These are phyloP conservation scores for Raja brachyura DNA, from an alignment of 2,113 vertebrate species.

Conservation along the genomic window DNA sequence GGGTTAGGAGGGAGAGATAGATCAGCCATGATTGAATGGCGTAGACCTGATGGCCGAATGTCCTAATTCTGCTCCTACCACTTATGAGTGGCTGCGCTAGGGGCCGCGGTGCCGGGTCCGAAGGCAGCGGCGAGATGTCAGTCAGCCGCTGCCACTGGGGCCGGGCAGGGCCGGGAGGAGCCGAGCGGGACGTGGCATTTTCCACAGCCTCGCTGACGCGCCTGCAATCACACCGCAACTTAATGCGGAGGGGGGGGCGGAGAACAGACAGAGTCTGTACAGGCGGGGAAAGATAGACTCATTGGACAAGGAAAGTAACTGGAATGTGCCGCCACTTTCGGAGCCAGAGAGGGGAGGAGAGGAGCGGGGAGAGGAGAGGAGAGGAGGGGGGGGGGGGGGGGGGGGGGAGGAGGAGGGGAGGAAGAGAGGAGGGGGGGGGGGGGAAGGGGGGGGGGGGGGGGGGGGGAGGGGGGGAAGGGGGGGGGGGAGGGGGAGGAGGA, in stretches of 20 bases:
- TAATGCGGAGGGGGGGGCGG: background rate
- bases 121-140: background rate
- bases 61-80: no score
- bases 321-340: no score
- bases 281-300: background rate
- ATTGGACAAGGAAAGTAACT: background rate
- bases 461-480: background rate
- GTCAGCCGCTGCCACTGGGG: background rate
- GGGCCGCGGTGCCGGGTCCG: background rate
- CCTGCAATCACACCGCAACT: background rate
- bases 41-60: no score
- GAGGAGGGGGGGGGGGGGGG: background rate
- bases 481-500: no score
- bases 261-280: no score
- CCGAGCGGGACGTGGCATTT: background rate
- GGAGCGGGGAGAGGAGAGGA: background rate
- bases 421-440: slow-evolving; percentile 46
- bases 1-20: no score
- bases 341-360: no score
- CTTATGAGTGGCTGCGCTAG: no score
- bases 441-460: background rate
- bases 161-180: background rate
- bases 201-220: background rate
- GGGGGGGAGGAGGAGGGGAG: background rate
- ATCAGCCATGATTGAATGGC: no score